phyloP scores from a whole-genome alignment of 35 echinoderm and acorn worm genomes.

The Heliocidaris tuberculata region DNA sequence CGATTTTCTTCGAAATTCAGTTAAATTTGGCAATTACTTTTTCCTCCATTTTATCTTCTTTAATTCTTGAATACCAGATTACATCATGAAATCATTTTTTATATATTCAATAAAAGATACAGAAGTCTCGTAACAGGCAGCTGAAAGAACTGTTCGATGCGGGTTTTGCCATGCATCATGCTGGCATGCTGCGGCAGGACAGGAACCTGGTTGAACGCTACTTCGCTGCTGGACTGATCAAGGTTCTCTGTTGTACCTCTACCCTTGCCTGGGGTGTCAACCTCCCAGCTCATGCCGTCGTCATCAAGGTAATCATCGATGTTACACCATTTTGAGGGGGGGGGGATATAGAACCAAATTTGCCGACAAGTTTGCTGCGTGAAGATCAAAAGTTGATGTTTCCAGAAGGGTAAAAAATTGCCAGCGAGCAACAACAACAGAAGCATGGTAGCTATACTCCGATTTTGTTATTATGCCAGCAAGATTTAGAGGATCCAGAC shows the following conservation, averaged over 20 bases:
- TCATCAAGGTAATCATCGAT: constrained; percentile 71
- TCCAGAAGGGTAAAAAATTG: no score
- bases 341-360: background rate
- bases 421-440: no score
- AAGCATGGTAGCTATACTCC: no score
- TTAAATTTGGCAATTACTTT: no score
- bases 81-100: no score
- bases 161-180: constrained; percentile 91
- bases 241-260: constrained; percentile 82
- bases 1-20: no score
- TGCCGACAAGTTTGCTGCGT: background rate
- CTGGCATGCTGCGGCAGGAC: constrained; percentile 92
- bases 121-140: background rate
- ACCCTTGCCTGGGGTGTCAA: constrained; percentile 92
- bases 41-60: no score
- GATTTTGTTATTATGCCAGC: no score
- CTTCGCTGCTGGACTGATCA: constrained; percentile 78
- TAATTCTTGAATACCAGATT: no score
- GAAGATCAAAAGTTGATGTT: no score
- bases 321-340: background rate
- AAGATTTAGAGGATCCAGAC: no score
- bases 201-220: constrained; percentile 83
- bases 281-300: constrained; percentile 88
- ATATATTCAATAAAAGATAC: background rate
- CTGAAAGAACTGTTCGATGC: constrained; percentile 66